Conservation (phyloP, 1,140 invertebrate genomes). For the Xylocopa sonorina region DNA sequence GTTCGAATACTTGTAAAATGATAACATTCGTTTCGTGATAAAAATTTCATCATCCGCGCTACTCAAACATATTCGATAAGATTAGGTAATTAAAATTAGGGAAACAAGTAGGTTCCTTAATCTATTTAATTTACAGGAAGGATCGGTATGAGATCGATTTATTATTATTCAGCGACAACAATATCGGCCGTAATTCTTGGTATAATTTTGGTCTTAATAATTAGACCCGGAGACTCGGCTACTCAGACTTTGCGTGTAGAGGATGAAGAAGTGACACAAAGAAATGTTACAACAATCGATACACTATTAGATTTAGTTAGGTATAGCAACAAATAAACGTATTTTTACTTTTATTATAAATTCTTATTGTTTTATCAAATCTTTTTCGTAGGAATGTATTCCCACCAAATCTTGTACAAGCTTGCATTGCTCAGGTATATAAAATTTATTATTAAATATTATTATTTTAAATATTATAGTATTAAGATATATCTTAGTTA, state of each 20-base stretch:
- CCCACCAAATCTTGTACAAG: constrained; percentile 94
- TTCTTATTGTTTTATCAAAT: constrained; percentile 17
- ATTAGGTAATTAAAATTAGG: background rate
- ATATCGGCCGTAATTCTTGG: constrained; percentile 93
- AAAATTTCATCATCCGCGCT: background rate
- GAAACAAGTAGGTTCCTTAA: background rate
- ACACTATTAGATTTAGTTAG: constrained; percentile 96
- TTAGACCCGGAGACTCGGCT: constrained; percentile 88
- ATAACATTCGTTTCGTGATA: background rate
- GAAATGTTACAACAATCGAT: constrained; percentile 92
- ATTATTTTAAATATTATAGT: background rate
- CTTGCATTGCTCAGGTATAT: constrained; percentile 88
- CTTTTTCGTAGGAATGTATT: constrained; percentile 91
- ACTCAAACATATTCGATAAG: background rate
- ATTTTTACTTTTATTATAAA: background rate
- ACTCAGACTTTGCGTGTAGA: constrained; percentile 10
- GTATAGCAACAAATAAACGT: constrained; percentile 80
- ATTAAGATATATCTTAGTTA: background rate
- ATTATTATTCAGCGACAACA: constrained; percentile 96
- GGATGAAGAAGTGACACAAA: constrained; percentile 76
- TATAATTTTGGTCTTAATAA: constrained; percentile 92
- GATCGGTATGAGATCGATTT: constrained; percentile 90
- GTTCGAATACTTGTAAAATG: background rate
- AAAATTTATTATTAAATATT: constrained; percentile 27
- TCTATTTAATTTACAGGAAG: constrained; percentile 68